These are phyloP conservation scores for Nesidiocoris tenuis DNA, from an alignment of 2,888 invertebrate genomes.

Conservation along the genomic window DNA sequence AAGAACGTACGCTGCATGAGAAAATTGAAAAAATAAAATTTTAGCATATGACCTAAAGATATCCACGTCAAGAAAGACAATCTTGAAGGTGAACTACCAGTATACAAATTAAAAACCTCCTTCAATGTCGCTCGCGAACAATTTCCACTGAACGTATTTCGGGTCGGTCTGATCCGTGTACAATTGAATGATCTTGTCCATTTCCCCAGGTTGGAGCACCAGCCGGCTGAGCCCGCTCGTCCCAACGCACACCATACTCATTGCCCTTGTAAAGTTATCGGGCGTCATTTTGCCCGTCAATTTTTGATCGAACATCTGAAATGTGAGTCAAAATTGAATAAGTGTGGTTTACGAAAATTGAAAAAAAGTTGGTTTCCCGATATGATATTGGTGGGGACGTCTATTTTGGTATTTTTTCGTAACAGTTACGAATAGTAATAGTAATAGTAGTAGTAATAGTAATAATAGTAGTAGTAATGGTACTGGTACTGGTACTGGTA, in stretches of 20 bases:
- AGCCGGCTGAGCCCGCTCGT: conserved; percentile 24
- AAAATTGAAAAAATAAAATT: no score
- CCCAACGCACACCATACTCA: conserved; percentile 19
- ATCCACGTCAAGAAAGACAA: no score
- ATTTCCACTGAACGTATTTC: conserved; percentile 13
- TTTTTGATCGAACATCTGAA: conserved; percentile 25
- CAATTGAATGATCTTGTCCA: conserved; percentile 18
- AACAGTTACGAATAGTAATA: no score
- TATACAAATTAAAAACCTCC: conserved; percentile 8
- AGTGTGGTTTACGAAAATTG: no score
- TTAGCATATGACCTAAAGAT: not conserved
- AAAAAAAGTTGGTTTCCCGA: no score
- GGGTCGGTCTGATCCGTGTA: conserved; percentile 31
- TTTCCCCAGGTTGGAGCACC: not conserved
- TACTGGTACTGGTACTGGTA: no score
- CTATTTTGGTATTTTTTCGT: no score
- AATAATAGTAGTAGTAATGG: no score
- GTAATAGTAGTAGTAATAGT: no score
- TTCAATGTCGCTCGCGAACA: conserved; percentile 35
- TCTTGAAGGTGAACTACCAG: no score
- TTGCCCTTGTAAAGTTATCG: conserved; percentile 14
- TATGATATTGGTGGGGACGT: no score
- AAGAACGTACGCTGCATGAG: conserved; percentile 28
- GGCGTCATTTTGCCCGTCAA: conserved; percentile 33
- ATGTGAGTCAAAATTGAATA: not conserved